Conservation (phyloP, 2,113 vertebrate species). For the Gallinago paraguaiae region DNA sequence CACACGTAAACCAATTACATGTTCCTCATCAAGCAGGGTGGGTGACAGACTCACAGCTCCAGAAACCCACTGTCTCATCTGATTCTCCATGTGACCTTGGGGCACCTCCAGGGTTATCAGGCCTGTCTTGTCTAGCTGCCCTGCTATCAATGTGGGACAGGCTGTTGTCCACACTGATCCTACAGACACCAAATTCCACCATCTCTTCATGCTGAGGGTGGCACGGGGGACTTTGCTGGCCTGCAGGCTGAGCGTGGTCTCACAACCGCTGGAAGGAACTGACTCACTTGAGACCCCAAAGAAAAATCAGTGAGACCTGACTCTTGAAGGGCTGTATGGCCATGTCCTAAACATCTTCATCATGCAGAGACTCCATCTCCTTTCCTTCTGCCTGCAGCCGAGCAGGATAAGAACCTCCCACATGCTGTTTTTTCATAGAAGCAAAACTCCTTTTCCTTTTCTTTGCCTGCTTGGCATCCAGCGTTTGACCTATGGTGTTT, state of each 20-base stretch:
- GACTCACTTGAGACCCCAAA: not conserved
- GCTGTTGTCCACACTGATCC: not conserved
- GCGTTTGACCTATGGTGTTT: not conserved
- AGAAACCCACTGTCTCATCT: not conserved
- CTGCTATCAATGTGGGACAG: not conserved
- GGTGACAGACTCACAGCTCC: not conserved
- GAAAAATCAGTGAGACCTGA: not conserved
- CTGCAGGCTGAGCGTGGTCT: not conserved
- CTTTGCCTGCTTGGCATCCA: not conserved
- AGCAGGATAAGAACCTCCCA: not conserved
- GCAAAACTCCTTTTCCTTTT: not conserved
- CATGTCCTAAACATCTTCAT: not conserved
- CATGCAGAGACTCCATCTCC: not conserved
- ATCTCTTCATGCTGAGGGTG: not conserved
- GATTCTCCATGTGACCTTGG: not conserved
- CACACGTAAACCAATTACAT: not conserved
- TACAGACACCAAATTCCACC: not conserved
- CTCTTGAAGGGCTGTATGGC: not conserved
- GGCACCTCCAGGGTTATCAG: not conserved
- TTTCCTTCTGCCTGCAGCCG: not conserved
- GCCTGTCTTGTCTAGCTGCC: not conserved
- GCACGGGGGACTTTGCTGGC: not conserved
- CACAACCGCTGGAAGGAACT: not conserved
- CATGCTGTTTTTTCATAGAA: not conserved
- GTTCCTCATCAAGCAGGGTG: rapidly evolving